These are phyloP conservation scores for Nanorana parkeri DNA, from an alignment of 2,113 vertebrate species.

Conservation along the genomic window DNA sequence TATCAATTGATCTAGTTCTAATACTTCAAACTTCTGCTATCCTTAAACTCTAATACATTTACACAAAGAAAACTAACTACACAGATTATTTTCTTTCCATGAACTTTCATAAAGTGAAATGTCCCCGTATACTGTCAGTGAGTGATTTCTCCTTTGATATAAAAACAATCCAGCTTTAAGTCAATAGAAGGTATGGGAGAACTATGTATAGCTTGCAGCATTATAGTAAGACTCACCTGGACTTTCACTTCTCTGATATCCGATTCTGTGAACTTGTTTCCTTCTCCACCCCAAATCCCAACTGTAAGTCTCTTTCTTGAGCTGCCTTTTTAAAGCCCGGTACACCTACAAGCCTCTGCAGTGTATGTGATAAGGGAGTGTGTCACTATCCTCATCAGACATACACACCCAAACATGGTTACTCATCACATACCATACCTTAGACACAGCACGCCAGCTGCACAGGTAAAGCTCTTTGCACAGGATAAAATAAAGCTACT, in stretches of 20 bases:
- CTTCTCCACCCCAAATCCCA: slow-evolving; percentile 34
- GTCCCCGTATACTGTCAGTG: background rate
- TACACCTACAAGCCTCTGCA: slow-evolving; percentile 78
- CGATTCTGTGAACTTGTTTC: slow-evolving; percentile 12
- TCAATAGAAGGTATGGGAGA: background rate
- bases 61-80: no score
- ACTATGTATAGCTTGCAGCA: background rate
- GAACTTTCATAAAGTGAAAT: background rate
- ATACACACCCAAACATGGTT: slow-evolving; percentile 74
- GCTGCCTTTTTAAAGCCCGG: slow-evolving; percentile 71
- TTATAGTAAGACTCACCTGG: slow-evolving; percentile 36
- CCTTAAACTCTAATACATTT: no score
- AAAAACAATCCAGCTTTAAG: background rate
- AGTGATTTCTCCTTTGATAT: background rate
- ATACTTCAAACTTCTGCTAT: no score
- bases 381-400: slow-evolving; percentile 77
- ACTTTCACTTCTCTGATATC: slow-evolving; percentile 50
- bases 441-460: slow-evolving; percentile 55
- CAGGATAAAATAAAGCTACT: background rate
- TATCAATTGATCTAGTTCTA: no score
- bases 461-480: slow-evolving; percentile 32
- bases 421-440: slow-evolving; percentile 57
- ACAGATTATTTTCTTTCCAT: no score
- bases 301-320: slow-evolving; percentile 48
- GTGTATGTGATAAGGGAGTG: slow-evolving; percentile 74